These are phyloP conservation scores for Cheilosia vulpina DNA, from an alignment of 2,888 invertebrate species.

Conservation along the genomic window DNA sequence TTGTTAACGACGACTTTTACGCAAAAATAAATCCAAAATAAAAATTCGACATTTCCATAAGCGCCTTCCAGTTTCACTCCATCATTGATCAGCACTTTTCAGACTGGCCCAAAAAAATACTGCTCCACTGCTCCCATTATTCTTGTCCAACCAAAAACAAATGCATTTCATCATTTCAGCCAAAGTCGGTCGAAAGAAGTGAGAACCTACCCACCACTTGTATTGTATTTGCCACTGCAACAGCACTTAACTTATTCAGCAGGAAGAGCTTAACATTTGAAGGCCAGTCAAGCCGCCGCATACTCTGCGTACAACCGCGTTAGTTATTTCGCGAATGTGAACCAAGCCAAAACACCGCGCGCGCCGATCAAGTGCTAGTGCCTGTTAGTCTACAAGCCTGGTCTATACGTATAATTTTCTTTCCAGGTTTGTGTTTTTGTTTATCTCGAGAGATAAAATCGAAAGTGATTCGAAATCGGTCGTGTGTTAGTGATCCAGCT, in stretches of 20 bases:
- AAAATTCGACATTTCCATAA: too few species aligned
- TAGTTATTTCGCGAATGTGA: constrained; percentile 29
- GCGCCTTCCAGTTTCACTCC: too few species aligned
- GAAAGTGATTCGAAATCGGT: constrained; percentile 48
- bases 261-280: background rate
- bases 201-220: background rate
- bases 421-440: background rate
- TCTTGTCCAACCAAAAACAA: too few species aligned
- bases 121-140: too few species aligned
- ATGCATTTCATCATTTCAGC: too few species aligned
- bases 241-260: constrained; percentile 38
- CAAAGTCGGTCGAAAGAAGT: too few species aligned
- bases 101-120: too few species aligned
- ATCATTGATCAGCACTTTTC: too few species aligned
- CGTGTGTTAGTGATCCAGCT: constrained; percentile 15
- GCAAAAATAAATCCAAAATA: too few species aligned
- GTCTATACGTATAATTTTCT: background rate
- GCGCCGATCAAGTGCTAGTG: constrained; percentile 20
- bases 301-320: constrained; percentile 5
- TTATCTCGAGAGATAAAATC: constrained; percentile 42
- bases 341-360: constrained; percentile 9
- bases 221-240: background rate
- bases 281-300: background rate
- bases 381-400: background rate
- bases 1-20: too few species aligned